A percentile compares a stretch with the other conserved stretches of the same genome.
Evolutionary conservation across 2,888 invertebrate genomes (phyloP).

Genomic region (Tipula helvola): DNA sequence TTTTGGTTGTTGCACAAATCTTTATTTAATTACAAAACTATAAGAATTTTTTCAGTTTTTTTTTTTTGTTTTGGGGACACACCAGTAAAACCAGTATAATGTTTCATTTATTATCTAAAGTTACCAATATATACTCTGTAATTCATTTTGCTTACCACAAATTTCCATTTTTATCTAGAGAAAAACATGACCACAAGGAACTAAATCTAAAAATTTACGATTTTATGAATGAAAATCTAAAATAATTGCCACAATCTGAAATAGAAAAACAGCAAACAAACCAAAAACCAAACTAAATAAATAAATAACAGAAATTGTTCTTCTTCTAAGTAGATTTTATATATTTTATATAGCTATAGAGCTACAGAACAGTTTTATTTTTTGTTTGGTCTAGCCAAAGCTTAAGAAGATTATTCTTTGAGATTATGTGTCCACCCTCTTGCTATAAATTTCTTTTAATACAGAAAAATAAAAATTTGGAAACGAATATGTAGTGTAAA

Average conservation of each 20-base stretch:
- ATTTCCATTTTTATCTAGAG: neutral
- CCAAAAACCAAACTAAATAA: neutral
- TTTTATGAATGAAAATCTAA: neutral
- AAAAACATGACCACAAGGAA: neutral
- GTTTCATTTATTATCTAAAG: neutral
- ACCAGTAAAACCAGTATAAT: neutral
- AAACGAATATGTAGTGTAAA: neutral
- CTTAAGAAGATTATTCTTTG: conserved; percentile 4
- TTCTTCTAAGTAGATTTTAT: neutral
- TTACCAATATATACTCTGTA: neutral
- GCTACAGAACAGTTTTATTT: neutral
- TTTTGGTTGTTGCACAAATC: neutral
- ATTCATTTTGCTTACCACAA: neutral
- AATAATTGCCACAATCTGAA: neutral
- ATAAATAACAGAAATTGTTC: neutral
- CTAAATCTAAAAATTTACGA: conserved; percentile 4
- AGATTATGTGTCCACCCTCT: neutral
- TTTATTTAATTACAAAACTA: neutral
- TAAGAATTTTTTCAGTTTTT: neutral
- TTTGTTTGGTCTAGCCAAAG: neutral
- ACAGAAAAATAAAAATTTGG: neutral
- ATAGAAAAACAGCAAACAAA: neutral
- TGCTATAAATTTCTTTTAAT: neutral
- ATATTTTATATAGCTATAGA: neutral
- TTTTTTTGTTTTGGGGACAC: neutral